Evolutionary conservation across 2,888 invertebrate species (phyloP), one percentile per base, ranked within the genome.

Genomic region (Isoperla grammatica): DNA sequence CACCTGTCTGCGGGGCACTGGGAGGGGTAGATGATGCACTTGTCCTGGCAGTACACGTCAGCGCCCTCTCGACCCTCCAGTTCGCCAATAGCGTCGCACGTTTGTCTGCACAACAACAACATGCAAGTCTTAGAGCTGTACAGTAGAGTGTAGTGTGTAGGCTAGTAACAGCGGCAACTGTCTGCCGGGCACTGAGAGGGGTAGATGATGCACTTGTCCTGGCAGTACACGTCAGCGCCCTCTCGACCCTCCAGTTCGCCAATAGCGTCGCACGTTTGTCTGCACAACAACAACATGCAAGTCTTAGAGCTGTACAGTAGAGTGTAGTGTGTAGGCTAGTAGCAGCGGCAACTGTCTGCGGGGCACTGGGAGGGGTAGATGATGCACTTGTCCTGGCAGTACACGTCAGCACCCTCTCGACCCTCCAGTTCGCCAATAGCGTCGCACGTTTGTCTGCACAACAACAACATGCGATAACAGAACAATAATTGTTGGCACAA

Each of bases 331-430:
- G 40, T 17, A n/a, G n/a, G 46, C 75, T 74, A 84, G 71, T 83
- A 85, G 71, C 89, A 89, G 65, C 79, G 80, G 73, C 93, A 93
- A 71, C 86, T 81, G 66, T 85, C 76, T 55, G 77, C 75, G 5
- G 89, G 88, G 68, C 90, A 90, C 62, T 79, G 77, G 0, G 88
- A 83, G 4, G 84, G 85, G 72, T 88, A 87, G 46, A 87, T 86
- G 65, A 94, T 82, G 74, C 93, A 94, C 68, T 87, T 82, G 73
- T 93, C 91, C 81, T 90, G 84, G 72, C 93, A 94, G 72, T 89
- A 88, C 22, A 88, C 85, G 68, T 90, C 90, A 0, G 91, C 90
- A 5, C 89, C 91, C 1, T 81, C 80, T 45, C 80, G 78, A 9
- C 86, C 87, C 67, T 80, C 82, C 61, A 88, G 72, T 68, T 89